Conservation (phyloP, 2,113 vertebrate species). For the Phaethornis superciliosus region DNA sequence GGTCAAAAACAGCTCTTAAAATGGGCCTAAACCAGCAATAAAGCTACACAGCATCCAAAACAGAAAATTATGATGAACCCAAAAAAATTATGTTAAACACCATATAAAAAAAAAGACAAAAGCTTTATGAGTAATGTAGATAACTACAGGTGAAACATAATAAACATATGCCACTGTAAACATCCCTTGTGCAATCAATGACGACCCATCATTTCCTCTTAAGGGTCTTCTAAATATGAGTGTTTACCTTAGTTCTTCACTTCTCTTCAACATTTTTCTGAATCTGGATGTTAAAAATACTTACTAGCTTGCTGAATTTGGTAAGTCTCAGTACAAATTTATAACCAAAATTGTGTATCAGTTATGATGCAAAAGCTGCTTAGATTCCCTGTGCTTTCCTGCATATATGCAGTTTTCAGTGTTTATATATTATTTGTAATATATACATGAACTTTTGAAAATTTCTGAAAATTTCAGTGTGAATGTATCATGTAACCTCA, state of each 20-base stretch:
- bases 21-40: neutral
- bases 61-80: neutral
- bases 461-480: neutral
- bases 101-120: neutral
- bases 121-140: neutral
- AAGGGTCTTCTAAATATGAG: neutral
- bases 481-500: neutral
- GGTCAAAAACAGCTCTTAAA: neutral
- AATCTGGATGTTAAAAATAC: neutral
- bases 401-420: neutral
- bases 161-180: neutral
- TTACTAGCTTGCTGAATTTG: neutral
- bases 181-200: neutral
- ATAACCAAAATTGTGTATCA: neutral
- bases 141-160: neutral
- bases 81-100: neutral
- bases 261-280: neutral
- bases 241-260: neutral
- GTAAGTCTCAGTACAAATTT: neutral
- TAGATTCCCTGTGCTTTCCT: neutral
- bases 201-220: neutral
- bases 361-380: neutral
- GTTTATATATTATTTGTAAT: neutral
- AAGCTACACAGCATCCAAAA: neutral
- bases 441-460: neutral